phyloP scores from a whole-genome alignment of 2,888 invertebrate genomes.

The Pteria penguin region DNA sequence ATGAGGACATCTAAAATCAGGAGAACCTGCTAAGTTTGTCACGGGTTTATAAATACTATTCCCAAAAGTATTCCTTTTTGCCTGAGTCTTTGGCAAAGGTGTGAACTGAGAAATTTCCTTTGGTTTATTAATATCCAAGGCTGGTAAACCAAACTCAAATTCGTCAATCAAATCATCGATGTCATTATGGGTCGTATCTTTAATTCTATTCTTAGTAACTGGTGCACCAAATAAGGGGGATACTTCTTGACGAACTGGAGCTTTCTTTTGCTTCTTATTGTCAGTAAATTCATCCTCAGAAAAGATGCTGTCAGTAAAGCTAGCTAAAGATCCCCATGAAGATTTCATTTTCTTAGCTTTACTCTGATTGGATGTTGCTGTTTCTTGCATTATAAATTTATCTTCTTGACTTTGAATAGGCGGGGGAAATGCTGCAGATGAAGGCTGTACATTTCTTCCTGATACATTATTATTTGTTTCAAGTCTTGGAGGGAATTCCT shows the following conservation, averaged over 20 bases:
- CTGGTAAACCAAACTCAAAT: conserved; percentile 74
- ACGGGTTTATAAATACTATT: conserved; percentile 73
- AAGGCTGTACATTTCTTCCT: conserved; percentile 9
- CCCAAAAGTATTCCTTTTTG: conserved; percentile 52
- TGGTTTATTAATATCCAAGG: conserved; percentile 64
- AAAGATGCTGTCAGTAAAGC: conserved; percentile 74
- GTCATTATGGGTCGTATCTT: conserved; percentile 54
- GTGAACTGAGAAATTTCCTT: conserved; percentile 29
- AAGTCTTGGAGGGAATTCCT: conserved; percentile 46
- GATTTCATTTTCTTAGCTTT: conserved; percentile 49
- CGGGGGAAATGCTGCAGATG: neutral
- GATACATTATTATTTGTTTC: conserved; percentile 43
- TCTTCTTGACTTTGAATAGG: conserved; percentile 5
- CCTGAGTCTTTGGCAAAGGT: conserved; percentile 31
- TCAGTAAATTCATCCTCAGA: conserved; percentile 68
- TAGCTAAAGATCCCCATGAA: conserved; percentile 66
- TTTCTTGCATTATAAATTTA: conserved; percentile 15
- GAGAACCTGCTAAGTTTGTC: conserved; percentile 72
- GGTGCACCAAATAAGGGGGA: conserved; percentile 38
- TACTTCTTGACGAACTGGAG: conserved; percentile 21
- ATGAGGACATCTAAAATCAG: conserved; percentile 72
- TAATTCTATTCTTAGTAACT: conserved; percentile 41
- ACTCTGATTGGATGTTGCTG: conserved; percentile 17
- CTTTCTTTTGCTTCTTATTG: conserved; percentile 50
- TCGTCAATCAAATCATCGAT: conserved; percentile 71